Evolutionary conservation across 2,888 invertebrate species (phyloP).

Genomic region (Zelleria hepariella): DNA sequence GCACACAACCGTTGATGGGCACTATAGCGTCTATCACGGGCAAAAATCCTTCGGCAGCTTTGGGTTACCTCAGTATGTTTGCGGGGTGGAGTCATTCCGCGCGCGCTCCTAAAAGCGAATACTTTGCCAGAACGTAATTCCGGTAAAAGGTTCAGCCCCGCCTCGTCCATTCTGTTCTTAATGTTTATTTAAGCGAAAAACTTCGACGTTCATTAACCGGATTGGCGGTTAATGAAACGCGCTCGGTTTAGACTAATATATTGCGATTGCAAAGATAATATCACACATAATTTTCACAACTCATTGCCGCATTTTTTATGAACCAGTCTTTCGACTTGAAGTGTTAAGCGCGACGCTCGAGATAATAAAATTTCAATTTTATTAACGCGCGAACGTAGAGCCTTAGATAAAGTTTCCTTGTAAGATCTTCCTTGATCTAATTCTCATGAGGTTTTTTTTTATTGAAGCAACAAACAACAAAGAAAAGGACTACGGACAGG

Average conservation of each 20-base stretch:
- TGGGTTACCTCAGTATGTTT: conserved; percentile 20
- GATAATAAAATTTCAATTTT: conserved; percentile 43
- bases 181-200: conserved; percentile 67
- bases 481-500: not conserved
- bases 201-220: conserved; percentile 56
- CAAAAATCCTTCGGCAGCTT: not conserved
- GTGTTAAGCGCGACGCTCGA: conserved; percentile 43
- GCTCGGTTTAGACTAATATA: conserved; percentile 42
- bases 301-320: conserved; percentile 44
- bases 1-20: not conserved
- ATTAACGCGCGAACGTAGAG: conserved; percentile 24
- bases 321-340: conserved; percentile 48
- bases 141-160: conserved; percentile 53
- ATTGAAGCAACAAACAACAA: not conserved
- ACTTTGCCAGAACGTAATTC: conserved; percentile 57
- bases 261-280: conserved; percentile 31
- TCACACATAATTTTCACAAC: conserved; percentile 57
- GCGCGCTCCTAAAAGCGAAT: conserved; percentile 42
- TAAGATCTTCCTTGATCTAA: not conserved
- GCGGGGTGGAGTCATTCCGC: conserved; percentile 27
- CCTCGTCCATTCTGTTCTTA: conserved; percentile 52
- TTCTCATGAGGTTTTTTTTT: not conserved
- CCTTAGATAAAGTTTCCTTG: conserved; percentile 6
- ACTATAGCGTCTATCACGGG: conserved; percentile 1
- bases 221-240: conserved; percentile 58